Percentiles rank a stretch among this genome's conserved stretches.
Conservation (phyloP, 2,888 invertebrate species). For the Serripes groenlandicus region DNA sequence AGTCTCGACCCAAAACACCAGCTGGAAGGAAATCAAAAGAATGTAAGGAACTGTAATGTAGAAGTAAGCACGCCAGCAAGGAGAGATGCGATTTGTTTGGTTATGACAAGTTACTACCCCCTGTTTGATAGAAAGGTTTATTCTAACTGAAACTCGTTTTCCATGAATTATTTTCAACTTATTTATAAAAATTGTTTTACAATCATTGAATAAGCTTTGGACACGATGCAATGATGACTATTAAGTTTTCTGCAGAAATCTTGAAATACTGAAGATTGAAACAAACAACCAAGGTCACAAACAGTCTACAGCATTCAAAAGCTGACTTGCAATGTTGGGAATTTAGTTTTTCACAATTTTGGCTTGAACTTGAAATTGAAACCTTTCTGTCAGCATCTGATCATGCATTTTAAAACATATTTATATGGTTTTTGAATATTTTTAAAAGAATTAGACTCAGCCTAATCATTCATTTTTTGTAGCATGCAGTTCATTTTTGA, state of each 20-base stretch:
- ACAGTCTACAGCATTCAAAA: too few species aligned
- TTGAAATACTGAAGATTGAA: too few species aligned
- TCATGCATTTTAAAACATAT: slow-evolving; percentile 15
- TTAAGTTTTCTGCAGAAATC: too few species aligned
- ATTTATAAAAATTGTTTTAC: too few species aligned
- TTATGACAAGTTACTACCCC: slow-evolving; percentile 23
- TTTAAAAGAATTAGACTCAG: slow-evolving; percentile 37
- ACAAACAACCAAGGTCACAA: too few species aligned
- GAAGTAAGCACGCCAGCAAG: slow-evolving; percentile 62
- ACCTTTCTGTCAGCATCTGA: slow-evolving; percentile 16
- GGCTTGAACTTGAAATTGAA: background rate
- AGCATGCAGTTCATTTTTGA: slow-evolving; percentile 26
- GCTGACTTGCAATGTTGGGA: too few species aligned
- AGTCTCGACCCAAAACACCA: slow-evolving; percentile 48
- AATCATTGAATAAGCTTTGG: too few species aligned
- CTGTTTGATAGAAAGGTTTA: slow-evolving; percentile 45
- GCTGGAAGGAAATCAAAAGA: slow-evolving; percentile 66
- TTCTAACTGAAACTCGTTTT: background rate
- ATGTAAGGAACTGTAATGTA: slow-evolving; percentile 63
- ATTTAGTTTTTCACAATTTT: background rate
- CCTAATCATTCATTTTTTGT: slow-evolving; percentile 34
- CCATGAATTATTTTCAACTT: too few species aligned
- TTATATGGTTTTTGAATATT: slow-evolving; percentile 18
- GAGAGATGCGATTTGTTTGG: slow-evolving; percentile 57
- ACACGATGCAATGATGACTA: too few species aligned